A percentile compares a stretch with the other conserved stretches of the same genome.
Evolutionary conservation across 2,888 invertebrate species (phyloP).

Genomic region (Bugula neritina): DNA sequence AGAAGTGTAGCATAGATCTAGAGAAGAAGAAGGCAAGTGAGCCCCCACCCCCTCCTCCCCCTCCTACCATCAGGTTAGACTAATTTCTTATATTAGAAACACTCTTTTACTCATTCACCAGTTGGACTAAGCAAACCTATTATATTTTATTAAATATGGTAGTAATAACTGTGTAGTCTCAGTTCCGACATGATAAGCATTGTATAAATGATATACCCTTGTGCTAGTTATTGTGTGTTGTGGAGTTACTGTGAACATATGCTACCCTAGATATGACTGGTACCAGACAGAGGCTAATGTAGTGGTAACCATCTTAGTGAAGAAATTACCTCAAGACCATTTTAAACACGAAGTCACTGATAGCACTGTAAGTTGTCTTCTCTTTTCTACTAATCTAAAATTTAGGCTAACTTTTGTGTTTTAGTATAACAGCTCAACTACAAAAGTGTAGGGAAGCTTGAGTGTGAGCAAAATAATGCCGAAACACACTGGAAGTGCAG

Average conservation of each 20-base stretch:
- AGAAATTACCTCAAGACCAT: neutral
- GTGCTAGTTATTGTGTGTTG: too few relatives aligned
- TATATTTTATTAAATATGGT: too few relatives aligned
- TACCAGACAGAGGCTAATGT: constrained; percentile 25
- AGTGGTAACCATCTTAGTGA: constrained; percentile 12
- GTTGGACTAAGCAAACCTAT: neutral
- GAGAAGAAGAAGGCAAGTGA: constrained; percentile 4
- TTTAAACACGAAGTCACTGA: constrained; percentile 20
- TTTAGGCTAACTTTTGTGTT: too few relatives aligned
- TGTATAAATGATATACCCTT: too few relatives aligned
- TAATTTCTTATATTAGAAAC: neutral
- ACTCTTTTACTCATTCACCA: neutral
- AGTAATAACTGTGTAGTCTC: too few relatives aligned
- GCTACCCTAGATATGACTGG: constrained; percentile 25
- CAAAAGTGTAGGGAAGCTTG: too few relatives aligned
- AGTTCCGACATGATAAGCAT: too few relatives aligned
- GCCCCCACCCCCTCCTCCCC: neutral
- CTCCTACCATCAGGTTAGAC: neutral
- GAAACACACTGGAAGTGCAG: too few relatives aligned
- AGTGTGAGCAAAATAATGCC: too few relatives aligned
- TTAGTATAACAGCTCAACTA: too few relatives aligned
- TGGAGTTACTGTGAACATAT: too few relatives aligned
- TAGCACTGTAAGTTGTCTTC: neutral
- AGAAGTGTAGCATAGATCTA: neutral
- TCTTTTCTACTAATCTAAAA: too few relatives aligned